phyloP scores from a whole-genome alignment of 2,888 invertebrate species.

The Muschampia plurimacula region DNA sequence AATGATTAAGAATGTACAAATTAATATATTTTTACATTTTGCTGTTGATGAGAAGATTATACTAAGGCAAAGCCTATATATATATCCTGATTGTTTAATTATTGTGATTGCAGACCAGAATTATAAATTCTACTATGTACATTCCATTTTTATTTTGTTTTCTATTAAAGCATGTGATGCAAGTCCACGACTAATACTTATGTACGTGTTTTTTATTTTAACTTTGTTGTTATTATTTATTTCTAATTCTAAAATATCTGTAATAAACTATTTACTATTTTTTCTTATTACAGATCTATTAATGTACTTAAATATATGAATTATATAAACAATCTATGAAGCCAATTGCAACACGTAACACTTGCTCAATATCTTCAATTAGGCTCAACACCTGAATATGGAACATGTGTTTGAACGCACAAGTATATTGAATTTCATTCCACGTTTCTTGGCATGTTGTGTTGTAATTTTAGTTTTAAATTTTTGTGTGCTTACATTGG shows the following conservation, averaged over 20 bases:
- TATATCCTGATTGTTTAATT: slow-evolving; percentile 77
- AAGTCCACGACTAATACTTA: slow-evolving; percentile 83
- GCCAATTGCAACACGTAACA: slow-evolving; percentile 48
- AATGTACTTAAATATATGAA: slow-evolving; percentile 56
- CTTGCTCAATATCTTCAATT: slow-evolving; percentile 70
- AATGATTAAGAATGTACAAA: slow-evolving; percentile 81
- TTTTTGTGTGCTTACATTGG: slow-evolving; percentile 64
- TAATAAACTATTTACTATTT: slow-evolving; percentile 43
- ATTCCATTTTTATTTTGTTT: slow-evolving; percentile 78
- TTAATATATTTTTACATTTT: slow-evolving; percentile 85
- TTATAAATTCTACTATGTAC: slow-evolving; percentile 79
- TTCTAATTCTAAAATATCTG: slow-evolving; percentile 69
- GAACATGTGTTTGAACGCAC: slow-evolving; percentile 67
- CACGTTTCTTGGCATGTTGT: slow-evolving; percentile 41
- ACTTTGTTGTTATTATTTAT: slow-evolving; percentile 58
- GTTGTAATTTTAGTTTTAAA: slow-evolving; percentile 46
- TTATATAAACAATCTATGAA: slow-evolving; percentile 51
- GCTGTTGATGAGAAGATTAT: slow-evolving; percentile 78
- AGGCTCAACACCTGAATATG: slow-evolving; percentile 66
- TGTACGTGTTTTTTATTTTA: slow-evolving; percentile 54
- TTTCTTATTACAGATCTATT: slow-evolving; percentile 33
- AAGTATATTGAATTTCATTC: slow-evolving; percentile 61
- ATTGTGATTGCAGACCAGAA: slow-evolving; percentile 83
- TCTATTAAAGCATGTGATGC: slow-evolving; percentile 80
- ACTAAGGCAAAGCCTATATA: slow-evolving; percentile 79